phyloP scores from a whole-genome alignment of 1,140 invertebrate genomes.

The Vollenhovia emeryi region DNA sequence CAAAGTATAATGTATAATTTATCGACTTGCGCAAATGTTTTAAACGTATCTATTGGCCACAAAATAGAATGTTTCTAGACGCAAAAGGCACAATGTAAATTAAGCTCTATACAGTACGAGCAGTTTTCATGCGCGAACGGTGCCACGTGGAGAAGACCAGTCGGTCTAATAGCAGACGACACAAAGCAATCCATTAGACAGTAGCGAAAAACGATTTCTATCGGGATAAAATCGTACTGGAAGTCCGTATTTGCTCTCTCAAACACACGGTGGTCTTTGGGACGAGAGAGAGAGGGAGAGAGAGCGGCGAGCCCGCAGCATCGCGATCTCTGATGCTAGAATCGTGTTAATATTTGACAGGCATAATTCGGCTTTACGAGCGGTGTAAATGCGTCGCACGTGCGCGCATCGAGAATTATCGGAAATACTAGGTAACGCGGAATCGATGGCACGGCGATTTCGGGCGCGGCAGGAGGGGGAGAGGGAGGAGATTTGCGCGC shows the following conservation, averaged over 20 bases:
- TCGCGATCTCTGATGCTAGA: conserved; percentile 49
- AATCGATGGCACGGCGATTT: conserved; percentile 70
- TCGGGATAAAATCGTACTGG: conserved; percentile 32
- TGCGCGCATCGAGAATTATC: conserved; percentile 74
- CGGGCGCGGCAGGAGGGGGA: background rate
- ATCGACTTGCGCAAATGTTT: too few relatives aligned
- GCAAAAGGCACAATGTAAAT: too few relatives aligned
- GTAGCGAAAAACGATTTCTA: background rate
- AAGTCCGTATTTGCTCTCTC: conserved; percentile 55
- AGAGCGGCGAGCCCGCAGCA: conserved; percentile 14
- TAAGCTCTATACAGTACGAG: too few relatives aligned
- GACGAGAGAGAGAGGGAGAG: too few relatives aligned
- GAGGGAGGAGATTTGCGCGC: conserved; percentile 47
- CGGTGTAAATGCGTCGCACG: conserved; percentile 74
- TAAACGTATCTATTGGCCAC: too few relatives aligned
- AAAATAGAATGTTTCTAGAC: too few relatives aligned
- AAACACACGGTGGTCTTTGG: conserved; percentile 51
- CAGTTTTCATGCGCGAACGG: background rate
- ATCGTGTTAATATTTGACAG: conserved; percentile 76
- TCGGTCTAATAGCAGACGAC: background rate
- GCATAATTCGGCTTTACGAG: conserved; percentile 76
- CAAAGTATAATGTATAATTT: too few relatives aligned
- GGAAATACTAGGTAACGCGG: conserved; percentile 74
- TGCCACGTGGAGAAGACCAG: background rate
- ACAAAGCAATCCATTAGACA: background rate